Conservation (phyloP, 2,888 invertebrate genomes). For the Geophilus truncorum region DNA sequence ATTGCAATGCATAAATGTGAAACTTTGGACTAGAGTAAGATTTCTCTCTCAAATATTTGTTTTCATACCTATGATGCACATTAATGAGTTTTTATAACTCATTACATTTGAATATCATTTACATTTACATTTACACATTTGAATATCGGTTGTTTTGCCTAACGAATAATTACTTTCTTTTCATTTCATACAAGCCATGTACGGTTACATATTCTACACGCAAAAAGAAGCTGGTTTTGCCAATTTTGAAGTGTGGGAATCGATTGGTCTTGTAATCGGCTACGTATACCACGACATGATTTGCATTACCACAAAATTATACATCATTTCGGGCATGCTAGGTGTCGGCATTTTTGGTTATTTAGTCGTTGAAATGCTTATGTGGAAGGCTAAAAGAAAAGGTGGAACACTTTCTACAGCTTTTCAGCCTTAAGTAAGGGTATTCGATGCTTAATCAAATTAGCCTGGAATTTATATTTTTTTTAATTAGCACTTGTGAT, state of each 20-base stretch:
- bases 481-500: too few relatives aligned
- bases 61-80: too few relatives aligned
- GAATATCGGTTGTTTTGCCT: too few relatives aligned
- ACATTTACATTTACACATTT: too few relatives aligned
- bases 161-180: too few relatives aligned
- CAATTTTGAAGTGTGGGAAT: constrained; percentile 85
- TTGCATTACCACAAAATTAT: constrained; percentile 79
- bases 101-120: too few relatives aligned
- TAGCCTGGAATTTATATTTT: too few relatives aligned
- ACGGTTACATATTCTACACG: constrained; percentile 77
- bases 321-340: constrained; percentile 71
- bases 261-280: constrained; percentile 79
- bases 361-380: constrained; percentile 32
- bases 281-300: constrained; percentile 82
- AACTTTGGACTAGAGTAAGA: too few relatives aligned
- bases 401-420: neutral
- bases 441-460: too few relatives aligned
- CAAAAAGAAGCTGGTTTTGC: constrained; percentile 90
- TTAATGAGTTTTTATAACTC: too few relatives aligned
- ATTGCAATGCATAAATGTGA: too few relatives aligned
- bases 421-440: neutral
- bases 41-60: too few relatives aligned
- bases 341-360: constrained; percentile 70
- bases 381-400: constrained; percentile 11
- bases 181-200: constrained; percentile 59